Conservation (phyloP, 2,113 vertebrate genomes). For the Motacilla alba region DNA sequence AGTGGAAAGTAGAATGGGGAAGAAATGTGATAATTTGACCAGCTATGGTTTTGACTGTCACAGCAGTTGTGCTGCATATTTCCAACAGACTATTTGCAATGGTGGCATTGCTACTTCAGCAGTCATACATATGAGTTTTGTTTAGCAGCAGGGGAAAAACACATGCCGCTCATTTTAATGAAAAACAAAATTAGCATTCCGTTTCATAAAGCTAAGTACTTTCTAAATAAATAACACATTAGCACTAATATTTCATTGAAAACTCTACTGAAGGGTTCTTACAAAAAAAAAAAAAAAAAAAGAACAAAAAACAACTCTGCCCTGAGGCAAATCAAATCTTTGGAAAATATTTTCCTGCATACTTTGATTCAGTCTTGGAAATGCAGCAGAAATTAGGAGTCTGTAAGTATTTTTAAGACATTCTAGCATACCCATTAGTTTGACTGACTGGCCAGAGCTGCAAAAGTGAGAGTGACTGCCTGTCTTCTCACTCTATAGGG, state of each 20-base stretch:
- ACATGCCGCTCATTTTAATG: neutral
- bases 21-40: neutral
- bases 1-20: neutral
- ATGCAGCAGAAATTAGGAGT: neutral
- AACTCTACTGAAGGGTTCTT: neutral
- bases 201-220: neutral
- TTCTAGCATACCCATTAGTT: neutral
- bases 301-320: neutral
- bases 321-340: neutral
- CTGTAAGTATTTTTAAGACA: neutral
- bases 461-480: neutral
- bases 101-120: neutral
- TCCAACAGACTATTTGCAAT: neutral
- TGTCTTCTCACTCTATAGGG: neutral
- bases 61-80: neutral
- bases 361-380: neutral
- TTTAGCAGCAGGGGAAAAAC: slow-evolving; percentile 11
- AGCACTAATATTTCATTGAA: neutral
- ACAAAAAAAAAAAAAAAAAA: neutral
- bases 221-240: neutral
- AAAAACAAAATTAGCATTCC: neutral
- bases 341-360: neutral
- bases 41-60: neutral
- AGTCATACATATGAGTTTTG: neutral
- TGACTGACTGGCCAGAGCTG: neutral